Evolutionary conservation across 1,140 invertebrate species (phyloP).

Genomic region (Tribolium castaneum): DNA sequence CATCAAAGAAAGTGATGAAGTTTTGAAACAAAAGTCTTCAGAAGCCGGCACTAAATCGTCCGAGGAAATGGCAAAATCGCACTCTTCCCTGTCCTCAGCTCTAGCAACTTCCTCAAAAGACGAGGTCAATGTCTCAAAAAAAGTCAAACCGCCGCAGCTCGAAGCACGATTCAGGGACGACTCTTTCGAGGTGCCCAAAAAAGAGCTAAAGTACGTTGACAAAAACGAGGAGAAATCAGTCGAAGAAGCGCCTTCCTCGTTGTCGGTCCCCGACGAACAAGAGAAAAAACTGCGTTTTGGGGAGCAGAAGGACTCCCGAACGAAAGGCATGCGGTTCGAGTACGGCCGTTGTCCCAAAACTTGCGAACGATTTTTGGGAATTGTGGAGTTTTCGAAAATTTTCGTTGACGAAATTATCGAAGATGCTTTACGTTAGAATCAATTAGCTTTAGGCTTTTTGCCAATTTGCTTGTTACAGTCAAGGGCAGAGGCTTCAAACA

Average conservation of each 20-base stretch:
- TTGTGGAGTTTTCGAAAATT: conserved; percentile 23
- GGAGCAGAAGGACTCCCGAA: not conserved
- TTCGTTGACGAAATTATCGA: conserved; percentile 42
- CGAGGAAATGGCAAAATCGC: too few species aligned
- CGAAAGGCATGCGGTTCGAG: conserved; percentile 9
- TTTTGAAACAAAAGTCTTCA: too few species aligned
- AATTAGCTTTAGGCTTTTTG: not conserved
- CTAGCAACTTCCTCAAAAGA: too few species aligned
- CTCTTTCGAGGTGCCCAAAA: not conserved
- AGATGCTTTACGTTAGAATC: conserved; percentile 18
- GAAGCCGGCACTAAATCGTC: too few species aligned
- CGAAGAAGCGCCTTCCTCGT: too few species aligned
- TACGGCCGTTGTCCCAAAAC: conserved; percentile 1
- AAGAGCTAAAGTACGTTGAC: not conserved
- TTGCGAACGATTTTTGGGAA: conserved; percentile 5
- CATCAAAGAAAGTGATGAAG: too few species aligned
- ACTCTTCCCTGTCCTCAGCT: too few species aligned
- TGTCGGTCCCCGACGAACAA: not conserved
- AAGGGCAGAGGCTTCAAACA: not conserved
- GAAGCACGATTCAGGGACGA: too few species aligned
- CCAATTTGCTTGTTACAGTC: conserved; percentile 4
- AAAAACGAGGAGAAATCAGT: not conserved
- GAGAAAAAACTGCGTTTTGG: not conserved
- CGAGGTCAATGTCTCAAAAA: too few species aligned
- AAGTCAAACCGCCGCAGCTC: too few species aligned